These are phyloP conservation scores for Antheraea mylitta DNA, from an alignment of 1,140 invertebrate genomes.

Conservation along the genomic window DNA sequence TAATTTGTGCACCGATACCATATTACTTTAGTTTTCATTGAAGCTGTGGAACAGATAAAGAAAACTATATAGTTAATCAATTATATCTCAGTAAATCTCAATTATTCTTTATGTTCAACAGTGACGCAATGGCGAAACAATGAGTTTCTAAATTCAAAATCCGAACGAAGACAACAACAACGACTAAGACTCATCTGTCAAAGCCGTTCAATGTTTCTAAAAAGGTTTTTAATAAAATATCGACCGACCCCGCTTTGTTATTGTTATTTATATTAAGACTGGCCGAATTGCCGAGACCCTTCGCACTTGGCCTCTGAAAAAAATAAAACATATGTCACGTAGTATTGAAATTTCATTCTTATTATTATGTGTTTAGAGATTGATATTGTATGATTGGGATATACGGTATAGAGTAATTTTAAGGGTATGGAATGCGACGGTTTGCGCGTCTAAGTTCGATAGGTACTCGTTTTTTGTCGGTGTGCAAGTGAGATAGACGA, in stretches of 20 bases:
- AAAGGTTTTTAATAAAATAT: conserved; percentile 52
- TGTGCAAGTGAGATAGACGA: conserved; percentile 50
- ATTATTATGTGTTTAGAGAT: neutral
- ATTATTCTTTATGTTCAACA: neutral
- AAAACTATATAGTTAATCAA: neutral
- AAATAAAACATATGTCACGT: conserved; percentile 34
- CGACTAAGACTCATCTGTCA: conserved; percentile 61
- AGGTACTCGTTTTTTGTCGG: conserved; percentile 69
- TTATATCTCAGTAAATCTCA: neutral
- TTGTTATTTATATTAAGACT: conserved; percentile 74
- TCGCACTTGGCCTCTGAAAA: conserved; percentile 63
- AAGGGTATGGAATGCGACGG: conserved; percentile 63
- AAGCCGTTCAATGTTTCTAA: conserved; percentile 67
- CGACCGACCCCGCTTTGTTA: conserved; percentile 59
- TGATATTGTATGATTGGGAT: conserved; percentile 25
- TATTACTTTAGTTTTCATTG: too few relatives aligned
- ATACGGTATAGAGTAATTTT: conserved; percentile 38
- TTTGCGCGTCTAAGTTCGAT: conserved; percentile 59
- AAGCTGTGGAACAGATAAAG: too few relatives aligned
- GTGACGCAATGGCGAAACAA: conserved; percentile 15
- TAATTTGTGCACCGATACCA: too few relatives aligned
- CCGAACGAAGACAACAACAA: conserved; percentile 53
- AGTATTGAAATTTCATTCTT: conserved; percentile 5
- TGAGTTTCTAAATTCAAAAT: conserved; percentile 23
- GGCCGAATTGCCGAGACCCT: conserved; percentile 69